These are phyloP conservation scores for Talpa occidentalis DNA, from an alignment of 2,113 vertebrate genomes.

Conservation along the genomic window DNA sequence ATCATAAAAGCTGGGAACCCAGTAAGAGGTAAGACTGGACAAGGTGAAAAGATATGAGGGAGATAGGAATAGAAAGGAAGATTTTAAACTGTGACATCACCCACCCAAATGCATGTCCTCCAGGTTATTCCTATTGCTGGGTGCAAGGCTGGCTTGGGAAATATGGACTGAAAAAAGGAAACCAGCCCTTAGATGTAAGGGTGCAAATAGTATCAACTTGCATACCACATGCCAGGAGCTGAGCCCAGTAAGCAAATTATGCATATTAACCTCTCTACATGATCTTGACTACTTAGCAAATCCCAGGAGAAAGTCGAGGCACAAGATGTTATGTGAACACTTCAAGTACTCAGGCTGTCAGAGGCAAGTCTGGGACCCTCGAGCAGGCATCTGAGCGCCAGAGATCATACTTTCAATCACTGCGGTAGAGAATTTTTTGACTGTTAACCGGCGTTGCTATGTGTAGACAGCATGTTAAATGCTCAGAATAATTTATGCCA, in stretches of 20 bases:
- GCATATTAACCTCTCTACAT: not conserved
- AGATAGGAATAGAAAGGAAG: not conserved
- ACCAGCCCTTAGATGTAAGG: not conserved
- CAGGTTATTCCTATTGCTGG: not conserved
- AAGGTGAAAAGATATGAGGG: not conserved
- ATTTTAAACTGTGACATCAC: not conserved
- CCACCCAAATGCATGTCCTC: not conserved
- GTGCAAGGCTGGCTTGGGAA: not conserved
- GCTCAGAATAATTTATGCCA: not conserved
- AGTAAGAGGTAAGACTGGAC: not conserved
- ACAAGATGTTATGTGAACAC: not conserved
- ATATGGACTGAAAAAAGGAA: not conserved
- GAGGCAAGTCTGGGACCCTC: not conserved
- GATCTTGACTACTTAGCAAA: not conserved
- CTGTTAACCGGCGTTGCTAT: rapidly evolving
- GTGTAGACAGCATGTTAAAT: rapidly evolving
- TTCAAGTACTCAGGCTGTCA: not conserved
- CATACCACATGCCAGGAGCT: not conserved
- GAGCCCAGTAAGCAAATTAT: not conserved
- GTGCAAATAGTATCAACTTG: not conserved
- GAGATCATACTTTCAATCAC: not conserved
- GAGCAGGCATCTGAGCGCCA: not conserved
- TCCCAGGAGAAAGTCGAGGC: not conserved
- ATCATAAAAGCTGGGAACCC: not conserved
- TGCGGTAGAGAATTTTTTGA: not conserved